These are phyloP conservation scores for Propithecus coquereli DNA, from an alignment of 2,113 vertebrate species.

Conservation along the genomic window DNA sequence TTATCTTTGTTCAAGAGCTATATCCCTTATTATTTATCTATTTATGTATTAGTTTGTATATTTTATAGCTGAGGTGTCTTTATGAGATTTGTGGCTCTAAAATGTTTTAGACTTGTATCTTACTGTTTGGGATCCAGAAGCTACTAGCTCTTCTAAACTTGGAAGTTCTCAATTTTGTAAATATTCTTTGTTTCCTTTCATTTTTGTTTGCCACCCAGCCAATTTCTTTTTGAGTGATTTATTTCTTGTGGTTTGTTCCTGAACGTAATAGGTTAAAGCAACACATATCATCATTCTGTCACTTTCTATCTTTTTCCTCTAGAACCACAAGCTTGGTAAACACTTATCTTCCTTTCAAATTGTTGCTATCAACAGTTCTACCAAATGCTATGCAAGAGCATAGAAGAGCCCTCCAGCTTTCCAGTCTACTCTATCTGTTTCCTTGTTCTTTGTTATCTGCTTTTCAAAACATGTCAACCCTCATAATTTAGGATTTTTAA, in stretches of 20 bases:
- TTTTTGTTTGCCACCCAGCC: background rate
- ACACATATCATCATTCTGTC: background rate
- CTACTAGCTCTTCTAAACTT: background rate
- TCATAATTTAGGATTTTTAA: background rate
- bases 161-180: background rate
- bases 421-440: background rate
- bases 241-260: background rate
- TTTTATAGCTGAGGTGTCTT: background rate
- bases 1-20: background rate
- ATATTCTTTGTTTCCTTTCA: background rate
- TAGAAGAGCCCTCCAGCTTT: background rate
- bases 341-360: background rate
- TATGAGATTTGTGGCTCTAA: background rate
- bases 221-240: background rate
- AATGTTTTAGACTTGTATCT: background rate
- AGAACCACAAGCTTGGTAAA: background rate
- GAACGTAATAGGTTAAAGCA: background rate
- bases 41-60: background rate
- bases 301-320: background rate
- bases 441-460: background rate
- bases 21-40: background rate
- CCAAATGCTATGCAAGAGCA: background rate
- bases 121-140: background rate
- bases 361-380: background rate
- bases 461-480: background rate